These are phyloP conservation scores for Eurypyga helias DNA, from an alignment of 2,113 vertebrate genomes.

Conservation along the genomic window DNA sequence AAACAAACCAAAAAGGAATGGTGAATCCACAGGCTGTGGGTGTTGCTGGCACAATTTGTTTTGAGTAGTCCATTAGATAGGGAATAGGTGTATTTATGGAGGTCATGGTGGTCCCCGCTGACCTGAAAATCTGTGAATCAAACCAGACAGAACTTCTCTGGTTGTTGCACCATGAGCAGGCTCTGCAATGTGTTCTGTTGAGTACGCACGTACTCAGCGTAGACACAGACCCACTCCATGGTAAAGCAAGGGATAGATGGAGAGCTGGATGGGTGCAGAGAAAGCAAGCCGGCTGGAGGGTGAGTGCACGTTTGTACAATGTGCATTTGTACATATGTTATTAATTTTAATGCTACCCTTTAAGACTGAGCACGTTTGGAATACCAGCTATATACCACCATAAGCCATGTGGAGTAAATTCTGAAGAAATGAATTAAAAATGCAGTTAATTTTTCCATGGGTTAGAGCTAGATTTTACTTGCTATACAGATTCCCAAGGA, in stretches of 20 bases:
- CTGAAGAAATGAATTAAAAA: slow-evolving; percentile 39
- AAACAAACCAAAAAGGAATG: not conserved
- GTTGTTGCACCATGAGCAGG: not conserved
- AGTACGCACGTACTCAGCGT: accelerated
- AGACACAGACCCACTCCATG: not conserved
- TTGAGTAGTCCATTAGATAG: not conserved
- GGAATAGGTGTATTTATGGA: not conserved
- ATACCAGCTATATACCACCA: not conserved
- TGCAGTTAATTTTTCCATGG: slow-evolving; percentile 30
- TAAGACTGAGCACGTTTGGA: not conserved
- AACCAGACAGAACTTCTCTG: not conserved
- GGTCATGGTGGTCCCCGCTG: not conserved
- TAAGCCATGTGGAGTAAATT: not conserved
- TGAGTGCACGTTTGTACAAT: not conserved
- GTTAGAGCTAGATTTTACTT: slow-evolving; percentile 12
- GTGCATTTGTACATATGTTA: not conserved
- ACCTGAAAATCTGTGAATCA: not conserved
- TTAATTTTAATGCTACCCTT: not conserved
- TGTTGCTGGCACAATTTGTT: not conserved
- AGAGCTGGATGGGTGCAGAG: not conserved
- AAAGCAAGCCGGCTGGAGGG: not conserved
- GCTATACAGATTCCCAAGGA: slow-evolving; percentile 35
- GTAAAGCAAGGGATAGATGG: not conserved
- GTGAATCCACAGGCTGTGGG: not conserved
- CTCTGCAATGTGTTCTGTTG: not conserved